phyloP scores from a whole-genome alignment of 2,797 vertebrate species.

The Allobates femoralis region DNA sequence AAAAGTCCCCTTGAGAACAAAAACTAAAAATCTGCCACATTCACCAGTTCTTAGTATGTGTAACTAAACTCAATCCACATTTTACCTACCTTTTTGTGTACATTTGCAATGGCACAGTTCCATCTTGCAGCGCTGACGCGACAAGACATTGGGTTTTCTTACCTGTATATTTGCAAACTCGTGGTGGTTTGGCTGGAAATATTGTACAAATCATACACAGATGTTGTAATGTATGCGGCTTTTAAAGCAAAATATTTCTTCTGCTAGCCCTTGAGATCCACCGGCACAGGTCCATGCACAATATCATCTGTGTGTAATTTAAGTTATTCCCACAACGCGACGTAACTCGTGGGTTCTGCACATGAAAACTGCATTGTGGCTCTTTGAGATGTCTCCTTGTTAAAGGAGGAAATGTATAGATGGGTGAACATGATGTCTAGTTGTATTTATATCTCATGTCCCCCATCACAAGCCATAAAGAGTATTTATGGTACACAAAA shows the following conservation, averaged over 20 bases:
- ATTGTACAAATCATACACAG: slow-evolving; percentile 32
- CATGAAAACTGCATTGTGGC: slow-evolving; percentile 29
- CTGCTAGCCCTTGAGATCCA: slow-evolving; percentile 18
- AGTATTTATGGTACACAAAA: neutral
- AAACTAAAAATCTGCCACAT: neutral
- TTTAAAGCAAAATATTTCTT: slow-evolving; percentile 46
- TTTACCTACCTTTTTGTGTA: neutral
- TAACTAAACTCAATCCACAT: neutral
- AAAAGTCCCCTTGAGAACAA: neutral
- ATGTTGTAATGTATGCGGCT: slow-evolving; percentile 39
- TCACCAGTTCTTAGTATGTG: neutral
- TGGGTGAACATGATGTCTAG: neutral
- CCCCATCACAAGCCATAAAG: neutral
- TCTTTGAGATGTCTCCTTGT: slow-evolving; percentile 37
- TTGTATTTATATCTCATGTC: neutral
- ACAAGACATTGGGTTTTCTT: slow-evolving; percentile 1
- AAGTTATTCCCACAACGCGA: slow-evolving; percentile 23
- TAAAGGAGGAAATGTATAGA: slow-evolving; percentile 6
- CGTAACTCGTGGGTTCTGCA: slow-evolving; percentile 19
- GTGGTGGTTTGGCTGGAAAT: slow-evolving; percentile 13
- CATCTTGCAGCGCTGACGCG: neutral
- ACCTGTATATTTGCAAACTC: neutral
- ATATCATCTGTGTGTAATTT: slow-evolving; percentile 49
- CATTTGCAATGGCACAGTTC: neutral
- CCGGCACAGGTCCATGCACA: slow-evolving; percentile 13